phyloP scores from a whole-genome alignment of 1,140 invertebrate species.

The Phymastichus coffea region DNA sequence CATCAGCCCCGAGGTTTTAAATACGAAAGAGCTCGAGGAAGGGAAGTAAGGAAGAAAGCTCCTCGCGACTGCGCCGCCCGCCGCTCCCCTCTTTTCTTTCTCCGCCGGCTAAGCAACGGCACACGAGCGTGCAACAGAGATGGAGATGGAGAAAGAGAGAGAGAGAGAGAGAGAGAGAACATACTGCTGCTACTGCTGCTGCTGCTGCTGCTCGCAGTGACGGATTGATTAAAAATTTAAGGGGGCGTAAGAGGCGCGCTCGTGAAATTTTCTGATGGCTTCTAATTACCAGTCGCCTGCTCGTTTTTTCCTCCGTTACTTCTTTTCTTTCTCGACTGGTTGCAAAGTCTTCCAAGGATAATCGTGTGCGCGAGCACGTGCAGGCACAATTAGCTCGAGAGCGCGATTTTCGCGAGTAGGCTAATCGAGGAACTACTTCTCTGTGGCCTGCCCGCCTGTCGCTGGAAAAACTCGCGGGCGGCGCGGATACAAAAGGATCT shows the following conservation, averaged over 20 bases:
- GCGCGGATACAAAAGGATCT: conserved; percentile 8
- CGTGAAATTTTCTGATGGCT: conserved; percentile 38
- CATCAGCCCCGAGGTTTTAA: conserved; percentile 57
- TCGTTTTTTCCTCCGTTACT: conserved; percentile 29
- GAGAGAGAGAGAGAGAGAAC: no score
- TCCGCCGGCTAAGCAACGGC: no score
- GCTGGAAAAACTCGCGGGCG: background rate
- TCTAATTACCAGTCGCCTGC: conserved; percentile 36
- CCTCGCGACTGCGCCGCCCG: conserved; percentile 7
- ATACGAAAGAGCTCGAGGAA: conserved; percentile 41
- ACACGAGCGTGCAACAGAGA: no score
- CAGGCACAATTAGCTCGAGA: no score
- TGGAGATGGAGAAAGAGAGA: no score
- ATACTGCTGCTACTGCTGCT: background rate
- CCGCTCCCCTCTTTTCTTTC: background rate
- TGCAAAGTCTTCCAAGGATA: no score
- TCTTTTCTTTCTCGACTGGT: background rate
- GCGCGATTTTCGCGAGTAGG: no score
- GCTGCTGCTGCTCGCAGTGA: conserved; percentile 40
- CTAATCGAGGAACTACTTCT: no score
- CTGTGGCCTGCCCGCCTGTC: no score
- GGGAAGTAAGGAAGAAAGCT: conserved; percentile 24
- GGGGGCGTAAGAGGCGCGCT: conserved; percentile 48
- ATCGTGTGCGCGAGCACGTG: no score
- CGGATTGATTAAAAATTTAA: conserved; percentile 59